Conservation (phyloP, 1,140 invertebrate species). For the Conus ventricosus region DNA sequence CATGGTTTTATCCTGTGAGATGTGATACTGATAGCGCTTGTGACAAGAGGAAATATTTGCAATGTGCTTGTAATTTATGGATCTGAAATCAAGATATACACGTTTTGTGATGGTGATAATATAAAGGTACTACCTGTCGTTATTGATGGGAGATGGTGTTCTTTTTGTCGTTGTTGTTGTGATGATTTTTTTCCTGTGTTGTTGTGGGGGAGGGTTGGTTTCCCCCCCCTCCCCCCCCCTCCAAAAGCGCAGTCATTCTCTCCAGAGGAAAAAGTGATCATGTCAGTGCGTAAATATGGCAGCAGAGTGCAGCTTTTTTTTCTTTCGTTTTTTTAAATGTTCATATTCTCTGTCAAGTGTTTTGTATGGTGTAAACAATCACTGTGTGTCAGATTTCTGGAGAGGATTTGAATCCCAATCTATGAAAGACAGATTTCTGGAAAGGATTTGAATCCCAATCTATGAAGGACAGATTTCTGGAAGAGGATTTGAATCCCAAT, state of each 20-base stretch:
- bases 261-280: background rate
- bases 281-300: background rate
- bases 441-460: too few relatives aligned
- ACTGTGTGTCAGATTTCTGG: too few relatives aligned
- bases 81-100: background rate
- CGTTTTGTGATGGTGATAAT: background rate
- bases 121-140: background rate
- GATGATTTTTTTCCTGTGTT: background rate
- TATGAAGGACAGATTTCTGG: too few relatives aligned
- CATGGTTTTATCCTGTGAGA: background rate
- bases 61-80: background rate
- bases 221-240: too few relatives aligned
- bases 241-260: background rate
- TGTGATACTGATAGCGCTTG: background rate
- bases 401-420: too few relatives aligned
- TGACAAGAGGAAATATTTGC: background rate
- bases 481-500: too few relatives aligned
- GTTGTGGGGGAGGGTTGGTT: background rate
- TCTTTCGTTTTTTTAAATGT: too few relatives aligned
- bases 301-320: background rate
- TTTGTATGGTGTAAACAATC: too few relatives aligned
- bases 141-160: background rate
- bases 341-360: too few relatives aligned
- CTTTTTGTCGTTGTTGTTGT: background rate
- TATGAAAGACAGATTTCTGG: too few relatives aligned